Evolutionary conservation across 2,888 invertebrate species (phyloP).

Genomic region (Platycnemis pennipes): DNA sequence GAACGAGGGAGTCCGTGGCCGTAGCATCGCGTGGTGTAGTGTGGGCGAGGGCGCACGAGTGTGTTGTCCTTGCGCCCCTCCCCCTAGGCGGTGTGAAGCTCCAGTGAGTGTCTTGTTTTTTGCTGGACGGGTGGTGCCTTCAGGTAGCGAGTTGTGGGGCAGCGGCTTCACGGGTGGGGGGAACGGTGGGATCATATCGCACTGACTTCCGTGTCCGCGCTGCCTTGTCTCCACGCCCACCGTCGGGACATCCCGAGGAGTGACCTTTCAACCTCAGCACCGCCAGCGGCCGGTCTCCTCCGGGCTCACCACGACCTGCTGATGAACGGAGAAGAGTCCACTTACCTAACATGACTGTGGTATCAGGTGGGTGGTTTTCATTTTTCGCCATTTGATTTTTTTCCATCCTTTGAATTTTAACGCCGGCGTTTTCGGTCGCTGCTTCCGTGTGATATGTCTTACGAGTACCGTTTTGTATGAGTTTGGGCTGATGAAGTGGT

Average conservation of each 20-base stretch:
- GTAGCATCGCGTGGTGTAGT: background rate
- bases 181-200: background rate
- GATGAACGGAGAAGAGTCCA: constrained; percentile 25
- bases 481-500: background rate
- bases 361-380: constrained; percentile 48
- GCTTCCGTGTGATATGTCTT: background rate
- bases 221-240: constrained; percentile 18
- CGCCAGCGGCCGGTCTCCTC: background rate
- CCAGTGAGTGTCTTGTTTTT: background rate
- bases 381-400: background rate
- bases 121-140: background rate
- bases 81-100: background rate
- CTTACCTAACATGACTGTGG: constrained; percentile 53
- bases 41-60: constrained; percentile 41
- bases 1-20: constrained; percentile 24
- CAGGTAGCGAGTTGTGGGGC: constrained; percentile 5
- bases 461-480: background rate
- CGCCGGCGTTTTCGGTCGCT: background rate
- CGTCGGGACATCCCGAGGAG: background rate
- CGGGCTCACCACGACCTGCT: constrained; percentile 28
- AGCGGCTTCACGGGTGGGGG: background rate
- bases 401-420: background rate
- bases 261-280: constrained; percentile 25
- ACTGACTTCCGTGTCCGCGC: background rate
- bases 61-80: background rate